A percentile compares a stretch with the other conserved stretches of the same genome.
Evolutionary conservation across 2,113 vertebrate species (phyloP).

Genomic region (Gavia stellata): DNA sequence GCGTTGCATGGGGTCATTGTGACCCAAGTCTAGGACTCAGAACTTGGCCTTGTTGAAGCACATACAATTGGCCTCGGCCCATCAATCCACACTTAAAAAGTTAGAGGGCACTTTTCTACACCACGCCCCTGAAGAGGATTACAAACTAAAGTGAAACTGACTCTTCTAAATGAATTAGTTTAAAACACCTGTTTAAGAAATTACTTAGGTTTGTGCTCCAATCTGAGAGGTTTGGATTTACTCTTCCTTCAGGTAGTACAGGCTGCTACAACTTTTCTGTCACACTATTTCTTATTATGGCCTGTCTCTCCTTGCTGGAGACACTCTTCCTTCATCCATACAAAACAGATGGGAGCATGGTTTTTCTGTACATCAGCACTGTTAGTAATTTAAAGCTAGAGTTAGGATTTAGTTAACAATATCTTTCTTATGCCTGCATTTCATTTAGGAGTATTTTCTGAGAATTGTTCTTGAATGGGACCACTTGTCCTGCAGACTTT

Average conservation of each 20-base stretch:
- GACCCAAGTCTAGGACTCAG: too few species aligned
- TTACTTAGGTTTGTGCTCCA: neutral
- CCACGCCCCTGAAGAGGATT: neutral
- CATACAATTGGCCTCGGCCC: too few species aligned
- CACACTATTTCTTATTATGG: neutral
- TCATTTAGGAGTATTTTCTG: neutral
- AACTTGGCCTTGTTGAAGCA: too few species aligned
- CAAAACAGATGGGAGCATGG: neutral
- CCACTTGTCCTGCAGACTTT: neutral
- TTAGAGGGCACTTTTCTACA: neutral
- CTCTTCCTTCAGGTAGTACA: neutral
- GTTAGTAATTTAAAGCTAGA: neutral
- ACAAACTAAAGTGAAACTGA: neutral
- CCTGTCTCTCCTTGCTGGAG: neutral
- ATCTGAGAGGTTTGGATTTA: neutral
- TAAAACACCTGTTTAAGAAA: neutral
- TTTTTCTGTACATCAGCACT: neutral
- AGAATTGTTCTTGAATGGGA: neutral
- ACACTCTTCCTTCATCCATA: neutral
- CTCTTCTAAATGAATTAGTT: neutral
- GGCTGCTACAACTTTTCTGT: neutral
- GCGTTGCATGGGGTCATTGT: too few species aligned
- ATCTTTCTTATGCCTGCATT: neutral
- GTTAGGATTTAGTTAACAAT: neutral
- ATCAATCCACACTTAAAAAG: too few species aligned